Percentiles rank a stretch among this genome's conserved stretches.
phyloP scores from a whole-genome alignment of 2,113 vertebrate species.

The Andinoacara biseriatus region DNA sequence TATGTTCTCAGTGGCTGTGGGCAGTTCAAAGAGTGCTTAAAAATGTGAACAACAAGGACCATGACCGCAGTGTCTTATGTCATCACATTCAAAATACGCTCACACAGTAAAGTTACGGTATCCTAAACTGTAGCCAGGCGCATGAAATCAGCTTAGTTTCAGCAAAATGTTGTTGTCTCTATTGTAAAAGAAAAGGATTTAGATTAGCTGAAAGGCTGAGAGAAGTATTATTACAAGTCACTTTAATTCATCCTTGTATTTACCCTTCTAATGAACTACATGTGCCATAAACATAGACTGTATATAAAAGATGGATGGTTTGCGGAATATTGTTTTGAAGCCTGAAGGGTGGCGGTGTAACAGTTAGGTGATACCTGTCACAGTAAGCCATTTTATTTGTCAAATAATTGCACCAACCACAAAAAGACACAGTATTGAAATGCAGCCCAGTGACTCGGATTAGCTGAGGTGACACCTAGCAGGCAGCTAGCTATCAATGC shows the following conservation, averaged over 20 bases:
- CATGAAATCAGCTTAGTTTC: background rate
- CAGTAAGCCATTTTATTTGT: background rate
- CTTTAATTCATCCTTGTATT: background rate
- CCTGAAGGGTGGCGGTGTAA: background rate
- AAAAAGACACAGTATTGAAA: background rate
- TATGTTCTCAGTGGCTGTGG: conserved; percentile 12
- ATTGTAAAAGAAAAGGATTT: background rate
- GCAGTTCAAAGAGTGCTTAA: conserved; percentile 41
- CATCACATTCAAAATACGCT: background rate
- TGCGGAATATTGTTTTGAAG: background rate
- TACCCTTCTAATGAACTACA: background rate
- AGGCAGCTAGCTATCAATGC: background rate
- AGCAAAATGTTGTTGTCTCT: no score
- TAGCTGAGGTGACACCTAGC: background rate
- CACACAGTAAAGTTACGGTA: background rate
- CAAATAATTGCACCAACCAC: background rate
- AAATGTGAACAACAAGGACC: background rate
- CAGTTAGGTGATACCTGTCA: no score
- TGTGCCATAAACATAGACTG: background rate
- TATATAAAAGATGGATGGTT: background rate
- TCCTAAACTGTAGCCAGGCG: background rate
- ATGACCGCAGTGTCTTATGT: background rate
- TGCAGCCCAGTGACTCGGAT: background rate
- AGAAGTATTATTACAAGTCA: background rate
- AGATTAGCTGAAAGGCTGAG: background rate